A percentile compares a stretch with the other conserved stretches of the same genome.
Conservation (phyloP, 53 echinoderm and acorn worm species). For the Henricia sp. region DNA sequence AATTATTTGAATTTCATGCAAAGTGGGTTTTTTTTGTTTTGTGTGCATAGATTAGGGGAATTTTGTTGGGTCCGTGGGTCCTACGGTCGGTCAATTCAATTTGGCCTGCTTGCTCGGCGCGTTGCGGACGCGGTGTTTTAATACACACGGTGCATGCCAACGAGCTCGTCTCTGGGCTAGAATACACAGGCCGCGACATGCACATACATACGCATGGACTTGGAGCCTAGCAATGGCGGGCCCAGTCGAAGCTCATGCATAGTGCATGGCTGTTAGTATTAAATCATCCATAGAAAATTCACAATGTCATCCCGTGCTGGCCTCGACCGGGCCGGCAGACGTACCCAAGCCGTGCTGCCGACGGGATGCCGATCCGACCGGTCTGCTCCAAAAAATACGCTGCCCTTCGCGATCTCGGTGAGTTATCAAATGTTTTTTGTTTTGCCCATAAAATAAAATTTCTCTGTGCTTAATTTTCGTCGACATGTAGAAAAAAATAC, state of each 20-base stretch:
- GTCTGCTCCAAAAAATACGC: slow-evolving; percentile 4
- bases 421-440: not conserved
- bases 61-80: not conserved
- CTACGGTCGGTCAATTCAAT: slow-evolving; percentile 53
- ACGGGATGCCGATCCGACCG: not conserved
- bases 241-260: slow-evolving; percentile 32
- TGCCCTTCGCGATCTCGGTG: not conserved
- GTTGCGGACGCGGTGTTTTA: slow-evolving; percentile 9
- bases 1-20: slow-evolving; percentile 56
- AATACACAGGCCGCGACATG: slow-evolving; percentile 48
- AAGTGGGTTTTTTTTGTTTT: slow-evolving; percentile 18
- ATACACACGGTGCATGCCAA: slow-evolving; percentile 34
- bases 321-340: slow-evolving; percentile 35
- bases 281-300: slow-evolving; percentile 59
- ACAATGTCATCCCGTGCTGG: slow-evolving; percentile 39
- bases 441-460: too few relatives aligned
- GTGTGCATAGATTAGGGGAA: slow-evolving; percentile 50
- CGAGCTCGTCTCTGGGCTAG: not conserved
- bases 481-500: too few relatives aligned
- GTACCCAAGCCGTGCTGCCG: slow-evolving; percentile 13
- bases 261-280: slow-evolving; percentile 58
- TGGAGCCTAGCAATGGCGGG: slow-evolving; percentile 41
- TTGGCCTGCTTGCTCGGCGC: slow-evolving; percentile 11
- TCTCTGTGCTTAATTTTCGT: too few relatives aligned
- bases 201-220: slow-evolving; percentile 56